A percentile compares a stretch with the other conserved stretches of the same genome.
phyloP scores from a whole-genome alignment of 2,113 vertebrate genomes.

The Poeciliopsis retropinna region DNA sequence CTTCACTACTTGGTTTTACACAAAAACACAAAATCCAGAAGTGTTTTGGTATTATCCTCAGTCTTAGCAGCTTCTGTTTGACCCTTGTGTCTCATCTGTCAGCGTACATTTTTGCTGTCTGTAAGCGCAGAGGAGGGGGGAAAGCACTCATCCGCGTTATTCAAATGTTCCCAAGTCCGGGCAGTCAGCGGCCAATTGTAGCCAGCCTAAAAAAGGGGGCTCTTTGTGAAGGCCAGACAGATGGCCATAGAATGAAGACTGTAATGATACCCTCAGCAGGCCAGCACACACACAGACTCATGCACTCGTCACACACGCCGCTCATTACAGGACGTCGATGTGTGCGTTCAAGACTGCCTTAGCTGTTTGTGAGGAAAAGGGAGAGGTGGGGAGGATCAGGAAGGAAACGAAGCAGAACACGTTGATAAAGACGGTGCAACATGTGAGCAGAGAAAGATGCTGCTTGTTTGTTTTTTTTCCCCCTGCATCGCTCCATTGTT shows the following conservation, averaged over 20 bases:
- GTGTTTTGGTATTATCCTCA: slow-evolving; percentile 34
- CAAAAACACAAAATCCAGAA: slow-evolving; percentile 16
- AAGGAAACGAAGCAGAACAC: slow-evolving; percentile 40
- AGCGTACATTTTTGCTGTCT: slow-evolving; percentile 51
- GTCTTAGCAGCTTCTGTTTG: slow-evolving; percentile 26
- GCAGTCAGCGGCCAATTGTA: slow-evolving; percentile 69
- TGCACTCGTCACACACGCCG: slow-evolving; percentile 42
- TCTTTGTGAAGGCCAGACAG: slow-evolving; percentile 77
- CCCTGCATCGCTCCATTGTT: neutral
- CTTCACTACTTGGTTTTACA: neutral
- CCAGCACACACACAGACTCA: slow-evolving; percentile 33
- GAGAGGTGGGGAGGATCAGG: slow-evolving; percentile 18
- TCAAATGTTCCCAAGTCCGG: slow-evolving; percentile 64
- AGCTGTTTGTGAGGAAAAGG: slow-evolving; percentile 12
- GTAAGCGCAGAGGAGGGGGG: slow-evolving; percentile 53
- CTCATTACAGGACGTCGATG: slow-evolving; percentile 49
- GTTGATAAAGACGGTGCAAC: slow-evolving; percentile 26
- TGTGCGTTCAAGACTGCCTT: slow-evolving; percentile 27
- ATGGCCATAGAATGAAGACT: slow-evolving; percentile 75
- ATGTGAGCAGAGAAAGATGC: slow-evolving; percentile 19
- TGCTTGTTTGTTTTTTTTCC: neutral
- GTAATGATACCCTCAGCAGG: slow-evolving; percentile 70
- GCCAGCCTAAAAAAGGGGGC: slow-evolving; percentile 61
- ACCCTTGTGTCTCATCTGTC: slow-evolving; percentile 46
- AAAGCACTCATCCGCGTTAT: slow-evolving; percentile 56